Base-by-base conservation (phyloP, 2,113 vertebrate species). In the Thomomys bottae region DNA sequence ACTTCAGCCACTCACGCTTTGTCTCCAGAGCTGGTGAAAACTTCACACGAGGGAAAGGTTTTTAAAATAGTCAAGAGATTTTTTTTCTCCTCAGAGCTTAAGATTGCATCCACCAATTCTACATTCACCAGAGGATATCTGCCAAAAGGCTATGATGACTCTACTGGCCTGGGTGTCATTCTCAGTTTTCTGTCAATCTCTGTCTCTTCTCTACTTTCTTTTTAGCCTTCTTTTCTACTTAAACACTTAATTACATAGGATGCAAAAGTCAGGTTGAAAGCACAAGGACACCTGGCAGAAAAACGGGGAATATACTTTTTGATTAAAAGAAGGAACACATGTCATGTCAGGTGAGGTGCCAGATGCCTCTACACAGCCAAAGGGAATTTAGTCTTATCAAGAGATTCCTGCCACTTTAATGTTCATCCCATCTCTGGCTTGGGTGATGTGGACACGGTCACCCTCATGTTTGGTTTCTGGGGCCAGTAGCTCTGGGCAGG, bases 161-260 rank as follows among this genome's bases (percentile, higher is more conserved):
- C 54, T 82, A 57, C 32, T 42, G 45, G 34, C 38, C 38, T 81
- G 61, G 3, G 81, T 68, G 38, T 81, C 28, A 24, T 71, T 83
- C 28, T 78, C 8, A 34, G 67, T 88, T 87, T 80, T 77, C 83
- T 63, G 0, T 70, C 79, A 49, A 26, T 34, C 8, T 36, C 1
- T 20, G 32, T 84, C 77, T 88, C 57, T 82, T 66, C 91, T 59
- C 76, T 32, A 45, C 64, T 28, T 89, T 85, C 54, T 76, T 80
- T 88, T 59, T 57, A 68, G 72, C n/a, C 70, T 82, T 49, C 64
- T 93, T 84, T 54, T 32, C 81, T 76, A 61, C 26, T 90, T 93
- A 93, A 77, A 87, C 90, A 82, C 80, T 90, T 79, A 88, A 88
- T 75, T 84, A 66, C 30, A 61, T 72, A 54, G 49, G 26, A 61